phyloP scores from a whole-genome alignment of 92 coral and sea anemone genomes.

The Epizoanthus fatuus region DNA sequence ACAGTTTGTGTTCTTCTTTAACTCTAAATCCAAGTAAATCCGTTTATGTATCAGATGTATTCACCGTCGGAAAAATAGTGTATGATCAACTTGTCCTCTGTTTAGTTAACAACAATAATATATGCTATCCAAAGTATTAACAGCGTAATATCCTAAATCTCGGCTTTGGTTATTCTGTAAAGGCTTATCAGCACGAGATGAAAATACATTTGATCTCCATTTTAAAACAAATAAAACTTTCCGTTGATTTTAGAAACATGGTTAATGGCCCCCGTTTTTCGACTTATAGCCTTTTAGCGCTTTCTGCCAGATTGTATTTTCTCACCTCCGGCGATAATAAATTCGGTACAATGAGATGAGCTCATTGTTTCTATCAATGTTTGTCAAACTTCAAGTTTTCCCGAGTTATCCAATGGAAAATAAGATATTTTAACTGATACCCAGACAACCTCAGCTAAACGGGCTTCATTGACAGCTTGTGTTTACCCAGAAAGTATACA shows the following conservation, averaged over 20 bases:
- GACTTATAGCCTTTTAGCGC: slow-evolving; percentile 8
- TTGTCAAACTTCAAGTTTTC: slow-evolving; percentile 9
- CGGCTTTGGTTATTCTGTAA: neutral
- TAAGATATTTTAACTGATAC: neutral
- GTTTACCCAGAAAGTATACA: neutral
- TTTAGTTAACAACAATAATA: neutral
- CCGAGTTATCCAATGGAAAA: neutral
- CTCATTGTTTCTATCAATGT: neutral
- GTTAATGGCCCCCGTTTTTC: neutral
- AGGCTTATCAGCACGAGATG: neutral
- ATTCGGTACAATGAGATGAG: neutral
- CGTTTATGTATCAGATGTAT: neutral
- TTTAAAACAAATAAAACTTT: neutral
- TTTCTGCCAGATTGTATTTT: neutral
- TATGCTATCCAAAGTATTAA: neutral
- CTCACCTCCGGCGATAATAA: slow-evolving; percentile 12
- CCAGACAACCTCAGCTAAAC: neutral
- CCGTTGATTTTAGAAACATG: neutral
- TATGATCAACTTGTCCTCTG: neutral
- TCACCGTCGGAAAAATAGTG: neutral
- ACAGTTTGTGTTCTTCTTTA: neutral
- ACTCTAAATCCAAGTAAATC: neutral
- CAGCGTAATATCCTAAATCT: neutral
- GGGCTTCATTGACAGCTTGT: neutral
- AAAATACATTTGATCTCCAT: neutral